Evolutionary conservation across 35 echinoderm and acorn worm genomes (phyloP).

Genomic region (Acanthaster planci): DNA sequence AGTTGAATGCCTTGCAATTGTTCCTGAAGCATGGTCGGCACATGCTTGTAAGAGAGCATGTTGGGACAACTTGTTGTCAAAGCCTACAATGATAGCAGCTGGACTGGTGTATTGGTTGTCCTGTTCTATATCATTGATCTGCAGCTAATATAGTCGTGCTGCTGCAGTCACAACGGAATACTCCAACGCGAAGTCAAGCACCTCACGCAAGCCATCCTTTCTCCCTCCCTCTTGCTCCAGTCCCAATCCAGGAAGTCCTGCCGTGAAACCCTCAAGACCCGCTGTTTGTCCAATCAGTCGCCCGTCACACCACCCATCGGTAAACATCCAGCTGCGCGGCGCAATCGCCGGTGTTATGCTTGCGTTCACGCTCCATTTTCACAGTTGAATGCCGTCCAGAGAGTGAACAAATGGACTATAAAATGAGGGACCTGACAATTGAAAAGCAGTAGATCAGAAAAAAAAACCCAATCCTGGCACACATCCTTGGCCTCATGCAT

Average conservation of each 20-base stretch:
- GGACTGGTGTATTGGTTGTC: background rate
- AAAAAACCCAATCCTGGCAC: too few relatives aligned
- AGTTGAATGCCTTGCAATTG: too few relatives aligned
- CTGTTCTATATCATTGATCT: background rate
- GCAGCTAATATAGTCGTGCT: background rate
- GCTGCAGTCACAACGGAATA: background rate
- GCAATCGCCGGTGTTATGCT: background rate
- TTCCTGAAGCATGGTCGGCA: too few relatives aligned
- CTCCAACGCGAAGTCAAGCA: background rate
- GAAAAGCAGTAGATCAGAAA: too few relatives aligned
- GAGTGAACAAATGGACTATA: constrained; percentile 18
- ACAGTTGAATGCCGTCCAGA: background rate
- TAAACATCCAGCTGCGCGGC: background rate
- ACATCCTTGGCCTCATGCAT: too few relatives aligned
- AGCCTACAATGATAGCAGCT: too few relatives aligned
- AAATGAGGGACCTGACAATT: background rate
- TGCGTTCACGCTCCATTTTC: constrained; percentile 1
- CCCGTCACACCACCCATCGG: background rate
- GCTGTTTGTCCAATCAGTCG: background rate
- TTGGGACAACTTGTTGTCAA: too few relatives aligned
- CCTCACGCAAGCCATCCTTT: background rate
- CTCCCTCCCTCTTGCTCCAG: background rate
- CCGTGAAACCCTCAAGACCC: too few relatives aligned
- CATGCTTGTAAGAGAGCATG: too few relatives aligned
- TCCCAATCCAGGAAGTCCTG: too few relatives aligned